Conservation (phyloP, 2,113 vertebrate species). For the Leuciscus idus region DNA sequence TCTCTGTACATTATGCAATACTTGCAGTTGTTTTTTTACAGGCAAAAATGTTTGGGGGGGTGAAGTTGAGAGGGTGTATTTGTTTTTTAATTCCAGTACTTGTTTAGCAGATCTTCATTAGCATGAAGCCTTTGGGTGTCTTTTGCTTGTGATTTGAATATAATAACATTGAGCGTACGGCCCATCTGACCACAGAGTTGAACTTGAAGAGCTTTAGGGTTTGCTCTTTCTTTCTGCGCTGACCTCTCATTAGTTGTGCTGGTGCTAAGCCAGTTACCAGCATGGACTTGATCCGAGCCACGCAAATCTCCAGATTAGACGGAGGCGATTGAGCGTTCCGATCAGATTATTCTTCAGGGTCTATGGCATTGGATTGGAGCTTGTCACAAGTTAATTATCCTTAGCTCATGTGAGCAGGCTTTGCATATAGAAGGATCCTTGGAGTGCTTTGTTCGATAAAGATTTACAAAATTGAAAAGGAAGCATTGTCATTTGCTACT, state of each 20-base stretch:
- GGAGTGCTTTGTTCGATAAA: neutral
- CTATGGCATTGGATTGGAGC: slow-evolving; percentile 31
- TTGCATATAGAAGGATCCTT: neutral
- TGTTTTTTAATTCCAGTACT: neutral
- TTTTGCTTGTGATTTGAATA: slow-evolving; percentile 9
- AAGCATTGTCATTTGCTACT: slow-evolving; percentile 15
- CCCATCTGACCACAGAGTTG: neutral
- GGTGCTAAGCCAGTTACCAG: slow-evolving; percentile 46
- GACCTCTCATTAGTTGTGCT: slow-evolving; percentile 20
- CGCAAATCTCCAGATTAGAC: slow-evolving; percentile 55
- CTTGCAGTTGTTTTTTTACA: neutral
- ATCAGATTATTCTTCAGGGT: slow-evolving; percentile 52
- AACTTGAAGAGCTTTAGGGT: neutral
- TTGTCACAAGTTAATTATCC: slow-evolving; percentile 50
- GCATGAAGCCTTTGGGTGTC: neutral
- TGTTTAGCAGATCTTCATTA: slow-evolving; percentile 6
- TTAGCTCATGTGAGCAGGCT: slow-evolving; percentile 37
- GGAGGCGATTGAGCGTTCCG: slow-evolving; percentile 44
- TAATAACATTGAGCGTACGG: slow-evolving; percentile 1
- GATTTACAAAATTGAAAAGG: neutral
- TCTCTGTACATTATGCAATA: neutral
- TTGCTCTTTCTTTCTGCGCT: neutral
- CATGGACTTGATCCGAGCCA: slow-evolving; percentile 33
- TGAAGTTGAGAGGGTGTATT: neutral
- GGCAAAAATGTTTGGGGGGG: no score